Evolutionary conservation across 2,888 invertebrate species (phyloP), one percentile per base, ranked within the genome.

Genomic region (Metalampra italica): DNA sequence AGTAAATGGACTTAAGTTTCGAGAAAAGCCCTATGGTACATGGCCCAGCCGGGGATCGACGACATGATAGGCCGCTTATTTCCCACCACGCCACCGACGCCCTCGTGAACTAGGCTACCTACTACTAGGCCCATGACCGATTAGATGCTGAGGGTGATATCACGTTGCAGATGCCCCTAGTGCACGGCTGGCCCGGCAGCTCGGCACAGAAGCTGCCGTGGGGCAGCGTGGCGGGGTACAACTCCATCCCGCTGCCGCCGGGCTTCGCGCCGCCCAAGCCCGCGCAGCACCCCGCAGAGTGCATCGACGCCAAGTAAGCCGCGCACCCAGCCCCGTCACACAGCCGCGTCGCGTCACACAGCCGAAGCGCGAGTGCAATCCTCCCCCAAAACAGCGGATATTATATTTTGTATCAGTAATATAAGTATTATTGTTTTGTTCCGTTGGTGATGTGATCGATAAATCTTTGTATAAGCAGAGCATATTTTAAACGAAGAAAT

Each of bases 401-500:
- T 66, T 71, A 74, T 74, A 73, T 77, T 78, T 78, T 76, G 74
- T 77, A 71, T 70, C 75, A 65, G 56, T 68, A 66, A 68, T 68
- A n/a, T n/a, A n/a, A n/a, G n/a, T n/a, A 70, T 64, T 74, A 74
- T 69, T 73, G 63, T 64, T 67, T 72, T 70, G 78, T 75, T 78
- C 81, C 77, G 78, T 78, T 80, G 85, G 80, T 79, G 80, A 84
- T 74, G 80, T 83, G 78, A 84, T 80, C 81, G 83, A 86, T 79
- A 89, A 87, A 88, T 88, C 88, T 87, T 88, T 88, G 88, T 87
- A 88, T 80, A 82, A 82, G 82, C 74, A 82, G 85, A 88, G 78
- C 82, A 82, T 89, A 88, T 87, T 88, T 84, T 88, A 87, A 68
- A 87, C 78, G 82, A 88, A 89, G 88, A 86, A 88, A 88, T 86